These are phyloP conservation scores for Trichacis sp. DNA, from an alignment of 2,888 invertebrate genomes.

Conservation along the genomic window DNA sequence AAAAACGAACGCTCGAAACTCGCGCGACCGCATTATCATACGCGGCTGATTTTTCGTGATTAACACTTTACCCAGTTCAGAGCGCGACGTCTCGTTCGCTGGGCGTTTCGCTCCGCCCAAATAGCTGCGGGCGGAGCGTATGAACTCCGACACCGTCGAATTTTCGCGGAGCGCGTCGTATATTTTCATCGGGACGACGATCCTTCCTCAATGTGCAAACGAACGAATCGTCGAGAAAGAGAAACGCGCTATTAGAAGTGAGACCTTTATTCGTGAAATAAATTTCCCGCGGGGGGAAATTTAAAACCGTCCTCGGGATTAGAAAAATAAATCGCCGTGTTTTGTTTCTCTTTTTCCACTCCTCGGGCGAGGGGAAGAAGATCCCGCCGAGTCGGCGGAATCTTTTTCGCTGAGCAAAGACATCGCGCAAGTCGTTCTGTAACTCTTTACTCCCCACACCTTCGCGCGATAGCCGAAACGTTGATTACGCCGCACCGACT, in stretches of 20 bases:
- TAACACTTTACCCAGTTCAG: background rate
- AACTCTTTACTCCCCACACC: conserved; percentile 9
- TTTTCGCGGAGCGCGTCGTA: too few species aligned
- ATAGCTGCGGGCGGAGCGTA: too few species aligned
- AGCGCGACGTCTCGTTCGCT: too few species aligned
- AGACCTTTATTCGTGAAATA: too few species aligned
- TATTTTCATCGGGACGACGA: background rate
- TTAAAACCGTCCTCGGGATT: background rate
- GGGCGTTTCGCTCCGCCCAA: too few species aligned
- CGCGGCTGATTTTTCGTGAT: background rate
- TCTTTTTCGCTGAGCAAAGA: conserved; percentile 1
- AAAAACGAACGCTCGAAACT: conserved; percentile 8
- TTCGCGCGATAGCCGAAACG: conserved; percentile 24
- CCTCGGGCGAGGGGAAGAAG: background rate
- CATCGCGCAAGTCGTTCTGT: conserved; percentile 11
- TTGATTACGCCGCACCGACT: conserved; percentile 34
- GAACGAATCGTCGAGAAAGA: conserved; percentile 1
- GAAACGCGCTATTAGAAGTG: background rate
- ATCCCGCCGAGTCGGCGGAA: background rate
- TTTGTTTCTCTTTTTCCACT: background rate
- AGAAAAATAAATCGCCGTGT: background rate
- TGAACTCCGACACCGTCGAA: too few species aligned
- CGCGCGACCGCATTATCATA: background rate
- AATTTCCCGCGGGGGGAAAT: background rate
- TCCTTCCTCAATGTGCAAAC: conserved; percentile 6